Conservation (phyloP, 2,797 vertebrate species). For the Eupleurogrammus muticus region DNA sequence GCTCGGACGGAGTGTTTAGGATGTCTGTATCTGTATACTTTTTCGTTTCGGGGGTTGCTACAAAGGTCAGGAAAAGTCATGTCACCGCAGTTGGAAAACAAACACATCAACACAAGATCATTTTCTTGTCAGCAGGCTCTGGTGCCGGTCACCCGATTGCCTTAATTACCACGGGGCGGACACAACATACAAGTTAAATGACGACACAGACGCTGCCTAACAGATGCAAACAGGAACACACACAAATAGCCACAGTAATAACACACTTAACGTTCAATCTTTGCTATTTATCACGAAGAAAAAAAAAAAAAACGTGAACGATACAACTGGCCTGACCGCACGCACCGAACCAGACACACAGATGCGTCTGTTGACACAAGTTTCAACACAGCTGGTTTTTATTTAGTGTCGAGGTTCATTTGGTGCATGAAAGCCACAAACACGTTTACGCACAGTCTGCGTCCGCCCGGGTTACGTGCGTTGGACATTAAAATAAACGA, state of each 20-base stretch:
- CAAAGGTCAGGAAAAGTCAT: conserved; percentile 51
- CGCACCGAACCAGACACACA: conserved; percentile 15
- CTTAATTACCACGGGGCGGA: conserved; percentile 54
- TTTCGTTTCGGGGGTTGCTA: conserved; percentile 73
- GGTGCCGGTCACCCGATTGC: conserved; percentile 51
- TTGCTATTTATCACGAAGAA: conserved; percentile 37
- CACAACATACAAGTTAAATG: conserved; percentile 31
- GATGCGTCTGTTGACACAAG: conserved; percentile 55
- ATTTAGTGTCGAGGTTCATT: conserved; percentile 54
- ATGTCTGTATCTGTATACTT: conserved; percentile 66
- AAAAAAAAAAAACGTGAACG: conserved; percentile 31
- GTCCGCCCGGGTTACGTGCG: too few species aligned
- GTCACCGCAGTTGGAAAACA: conserved; percentile 65
- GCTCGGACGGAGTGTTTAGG: conserved; percentile 66
- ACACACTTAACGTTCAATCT: conserved; percentile 8
- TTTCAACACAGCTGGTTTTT: conserved; percentile 72
- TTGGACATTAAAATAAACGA: conserved; percentile 2
- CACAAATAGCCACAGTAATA: background rate
- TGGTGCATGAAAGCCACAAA: conserved; percentile 39
- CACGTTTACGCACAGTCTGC: conserved; percentile 17
- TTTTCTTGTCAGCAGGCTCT: conserved; percentile 63
- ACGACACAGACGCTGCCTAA: conserved; percentile 6
- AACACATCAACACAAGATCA: conserved; percentile 64
- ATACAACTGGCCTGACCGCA: conserved; percentile 44
- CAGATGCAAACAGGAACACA: background rate